Percentiles rank a stretch among this genome's conserved stretches.
phyloP scores from a whole-genome alignment of 2,113 vertebrate species.

The Perognathus longimembris region DNA sequence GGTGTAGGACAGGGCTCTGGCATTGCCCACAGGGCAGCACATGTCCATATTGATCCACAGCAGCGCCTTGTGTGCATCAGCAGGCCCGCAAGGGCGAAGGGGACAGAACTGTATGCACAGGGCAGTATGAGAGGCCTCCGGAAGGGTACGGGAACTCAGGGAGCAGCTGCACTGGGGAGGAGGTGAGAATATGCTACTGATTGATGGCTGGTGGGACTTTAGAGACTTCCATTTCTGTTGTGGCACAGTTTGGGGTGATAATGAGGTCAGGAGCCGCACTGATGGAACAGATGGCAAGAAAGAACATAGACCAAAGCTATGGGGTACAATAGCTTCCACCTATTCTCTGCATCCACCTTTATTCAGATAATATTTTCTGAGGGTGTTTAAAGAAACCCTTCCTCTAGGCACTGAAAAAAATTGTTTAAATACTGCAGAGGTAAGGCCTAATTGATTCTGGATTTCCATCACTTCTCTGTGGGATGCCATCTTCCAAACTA shows the following conservation, averaged over 20 bases:
- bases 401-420: not conserved
- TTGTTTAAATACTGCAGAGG: not conserved
- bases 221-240: not conserved
- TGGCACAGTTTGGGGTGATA: slow-evolving; percentile 30
- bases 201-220: not conserved
- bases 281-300: not conserved
- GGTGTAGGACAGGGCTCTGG: not conserved
- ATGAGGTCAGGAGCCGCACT: not conserved
- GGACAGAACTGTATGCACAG: not conserved
- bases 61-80: not conserved
- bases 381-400: not conserved
- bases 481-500: slow-evolving; percentile 67
- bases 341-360: not conserved
- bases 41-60: not conserved
- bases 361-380: not conserved
- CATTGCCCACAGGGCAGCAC: not conserved
- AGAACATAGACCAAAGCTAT: not conserved
- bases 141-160: not conserved
- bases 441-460: slow-evolving; percentile 61
- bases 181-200: not conserved
- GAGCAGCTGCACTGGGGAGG: not conserved
- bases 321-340: not conserved
- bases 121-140: no score
- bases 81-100: not conserved
- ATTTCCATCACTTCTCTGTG: slow-evolving; percentile 57